Base-by-base conservation (phyloP, 2,113 vertebrate species). In the Passer domesticus region DNA sequence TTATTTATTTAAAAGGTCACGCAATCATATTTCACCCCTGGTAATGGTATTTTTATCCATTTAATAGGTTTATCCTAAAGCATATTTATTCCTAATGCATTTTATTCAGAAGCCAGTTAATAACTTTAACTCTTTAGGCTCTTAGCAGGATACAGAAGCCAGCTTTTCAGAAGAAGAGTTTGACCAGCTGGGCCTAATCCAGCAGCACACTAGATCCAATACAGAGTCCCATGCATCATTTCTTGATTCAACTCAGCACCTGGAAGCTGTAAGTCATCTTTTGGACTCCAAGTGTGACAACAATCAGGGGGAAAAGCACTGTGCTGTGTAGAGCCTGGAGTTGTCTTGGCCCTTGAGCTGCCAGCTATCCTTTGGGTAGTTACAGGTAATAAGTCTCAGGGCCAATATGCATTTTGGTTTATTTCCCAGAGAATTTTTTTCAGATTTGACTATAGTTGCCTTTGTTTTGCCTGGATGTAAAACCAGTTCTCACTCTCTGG, bases 1-100 rank as follows among this genome's bases (percentile, higher is more conserved):
- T 93, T 96, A 96, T 96, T 97, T 96, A 95, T 97, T 95, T 96
- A 93, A 96, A 97, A 97, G 96, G 95, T 97, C 96, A 94, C 85
- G 90, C 80, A 93, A 92, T 93, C 95, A 92, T 96, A 96, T 97
- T 96, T 97, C 95, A 95, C 76, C 80, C 82, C 53, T 86, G 62
- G 80, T 96, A 96, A 96, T 96, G 94, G 93, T 79, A 92, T 97
- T 97, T 96, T 97, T 96, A 96, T 96, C 95, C 95, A 92, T 96
- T 95, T 97, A 96, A 96, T 89, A 93, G 93, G 83, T 95, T 96
- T 96, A 96, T 96, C 93, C 85, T 92, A 94, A 95, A 97, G 88
- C 88, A 90, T 95, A 95, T 96, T 96, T 64, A 95, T 95, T 90
- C 80, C 37, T 89, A 96, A 94, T 84, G 83, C 90, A 92, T 95